Evolutionary conservation across 2,797 vertebrate species (phyloP).

Genomic region (Gobionotothen gibberifrons): DNA sequence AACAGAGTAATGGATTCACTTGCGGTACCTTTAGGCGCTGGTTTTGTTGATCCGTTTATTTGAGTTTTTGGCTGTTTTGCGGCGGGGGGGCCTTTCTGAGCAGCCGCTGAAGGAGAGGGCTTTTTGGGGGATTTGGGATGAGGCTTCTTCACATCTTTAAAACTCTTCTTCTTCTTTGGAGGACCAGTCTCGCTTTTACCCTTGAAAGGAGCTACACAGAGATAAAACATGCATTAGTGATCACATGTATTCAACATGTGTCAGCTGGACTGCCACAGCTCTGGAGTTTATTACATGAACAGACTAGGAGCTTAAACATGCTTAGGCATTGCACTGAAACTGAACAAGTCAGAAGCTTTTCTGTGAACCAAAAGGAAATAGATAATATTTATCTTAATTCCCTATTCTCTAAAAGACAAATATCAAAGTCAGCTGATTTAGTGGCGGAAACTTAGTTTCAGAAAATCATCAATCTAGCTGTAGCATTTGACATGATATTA

Average conservation of each 20-base stretch:
- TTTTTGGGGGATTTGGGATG: constrained; percentile 50
- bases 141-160: constrained; percentile 60
- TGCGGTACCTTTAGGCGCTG: constrained; percentile 58
- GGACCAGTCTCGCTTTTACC: constrained; percentile 66
- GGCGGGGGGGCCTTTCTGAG: constrained; percentile 38
- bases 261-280: background rate
- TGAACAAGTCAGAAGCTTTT: constrained; percentile 1
- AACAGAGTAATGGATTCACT: background rate
- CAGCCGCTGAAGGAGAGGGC: constrained; percentile 29
- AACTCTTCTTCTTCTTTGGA: constrained; percentile 80
- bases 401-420: no score
- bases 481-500: no score
- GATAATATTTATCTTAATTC: no score
- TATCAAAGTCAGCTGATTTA: no score
- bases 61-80: constrained; percentile 29
- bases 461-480: no score
- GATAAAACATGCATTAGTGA: background rate
- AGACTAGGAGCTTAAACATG: background rate
- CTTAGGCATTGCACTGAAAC: no score
- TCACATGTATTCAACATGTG: background rate
- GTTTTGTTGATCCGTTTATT: constrained; percentile 44
- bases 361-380: background rate
- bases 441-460: no score
- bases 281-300: background rate
- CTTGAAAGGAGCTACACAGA: constrained; percentile 77